phyloP scores from a whole-genome alignment of 1,140 invertebrate genomes.

The Penaeus indicus region DNA sequence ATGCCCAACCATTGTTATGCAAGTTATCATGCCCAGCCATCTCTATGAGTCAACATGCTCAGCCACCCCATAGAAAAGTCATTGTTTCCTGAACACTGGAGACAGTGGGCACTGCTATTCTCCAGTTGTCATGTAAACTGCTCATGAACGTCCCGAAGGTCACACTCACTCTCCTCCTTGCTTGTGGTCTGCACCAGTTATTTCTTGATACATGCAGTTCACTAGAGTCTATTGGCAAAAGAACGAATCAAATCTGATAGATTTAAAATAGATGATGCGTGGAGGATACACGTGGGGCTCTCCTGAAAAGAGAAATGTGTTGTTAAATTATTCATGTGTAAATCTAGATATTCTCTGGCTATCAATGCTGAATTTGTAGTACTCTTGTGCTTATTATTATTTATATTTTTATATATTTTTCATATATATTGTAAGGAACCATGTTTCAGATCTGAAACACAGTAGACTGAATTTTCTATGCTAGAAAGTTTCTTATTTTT shows the following conservation, averaged over 20 bases:
- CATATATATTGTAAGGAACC: no score
- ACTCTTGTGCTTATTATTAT: no score
- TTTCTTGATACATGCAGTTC: not conserved
- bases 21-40: no score
- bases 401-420: no score
- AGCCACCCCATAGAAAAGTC: no score
- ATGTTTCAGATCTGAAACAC: no score
- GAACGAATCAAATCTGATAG: not conserved
- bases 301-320: conserved; percentile 13
- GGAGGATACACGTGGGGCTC: conserved; percentile 42
- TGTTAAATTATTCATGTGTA: not conserved
- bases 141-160: not conserved
- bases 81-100: no score
- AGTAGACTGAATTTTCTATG: not conserved
- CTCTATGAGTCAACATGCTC: no score
- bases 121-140: no score
- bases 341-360: conserved; percentile 7
- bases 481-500: not conserved
- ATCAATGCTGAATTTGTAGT: not conserved
- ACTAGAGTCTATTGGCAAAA: not conserved
- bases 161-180: not conserved
- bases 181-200: not conserved
- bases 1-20: no score
- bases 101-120: no score
- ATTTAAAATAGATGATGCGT: conserved; percentile 29